Conservation (phyloP, 2,888 invertebrate species). For the Athalia rosae region DNA sequence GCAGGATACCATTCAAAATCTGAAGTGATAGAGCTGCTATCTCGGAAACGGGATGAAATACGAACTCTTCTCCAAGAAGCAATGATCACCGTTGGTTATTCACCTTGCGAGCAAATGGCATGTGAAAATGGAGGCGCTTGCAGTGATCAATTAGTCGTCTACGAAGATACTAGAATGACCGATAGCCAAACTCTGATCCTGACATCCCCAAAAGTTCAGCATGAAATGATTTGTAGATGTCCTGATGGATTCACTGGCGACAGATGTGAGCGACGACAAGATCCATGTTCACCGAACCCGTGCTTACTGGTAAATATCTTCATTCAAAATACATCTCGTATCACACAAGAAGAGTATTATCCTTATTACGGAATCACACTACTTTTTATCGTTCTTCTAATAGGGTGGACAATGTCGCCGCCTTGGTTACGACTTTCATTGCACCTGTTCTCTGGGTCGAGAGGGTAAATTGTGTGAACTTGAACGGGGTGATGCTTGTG, state of each 20-base stretch:
- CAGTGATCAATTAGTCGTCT: slow-evolving; percentile 82
- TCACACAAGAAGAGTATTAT: not conserved
- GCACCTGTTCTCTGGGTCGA: slow-evolving; percentile 85
- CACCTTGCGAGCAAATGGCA: slow-evolving; percentile 83
- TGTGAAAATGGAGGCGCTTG: slow-evolving; percentile 89
- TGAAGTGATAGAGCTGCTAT: slow-evolving; percentile 80
- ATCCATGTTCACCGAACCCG: slow-evolving; percentile 93
- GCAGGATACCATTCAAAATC: slow-evolving; percentile 80
- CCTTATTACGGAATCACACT: not conserved
- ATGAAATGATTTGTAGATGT: slow-evolving; percentile 88
- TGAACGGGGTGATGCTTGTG: slow-evolving; percentile 89
- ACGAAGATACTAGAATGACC: slow-evolving; percentile 83
- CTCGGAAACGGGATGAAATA: slow-evolving; percentile 80
- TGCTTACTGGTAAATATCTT: slow-evolving; percentile 77
- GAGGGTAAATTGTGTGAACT: slow-evolving; percentile 90
- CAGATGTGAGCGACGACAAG: slow-evolving; percentile 89
- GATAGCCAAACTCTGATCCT: slow-evolving; percentile 89
- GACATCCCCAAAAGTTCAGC: slow-evolving; percentile 86
- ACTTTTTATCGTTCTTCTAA: slow-evolving; percentile 16
- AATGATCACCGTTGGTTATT: slow-evolving; percentile 82
- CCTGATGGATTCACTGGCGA: slow-evolving; percentile 89
- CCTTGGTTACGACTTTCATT: slow-evolving; percentile 89
- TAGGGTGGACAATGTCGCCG: slow-evolving; percentile 89
- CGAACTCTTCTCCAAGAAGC: slow-evolving; percentile 79
- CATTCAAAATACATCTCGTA: not conserved